Evolutionary conservation across 2,888 invertebrate genomes (phyloP).

Genomic region (Agrochola lychnidis): DNA sequence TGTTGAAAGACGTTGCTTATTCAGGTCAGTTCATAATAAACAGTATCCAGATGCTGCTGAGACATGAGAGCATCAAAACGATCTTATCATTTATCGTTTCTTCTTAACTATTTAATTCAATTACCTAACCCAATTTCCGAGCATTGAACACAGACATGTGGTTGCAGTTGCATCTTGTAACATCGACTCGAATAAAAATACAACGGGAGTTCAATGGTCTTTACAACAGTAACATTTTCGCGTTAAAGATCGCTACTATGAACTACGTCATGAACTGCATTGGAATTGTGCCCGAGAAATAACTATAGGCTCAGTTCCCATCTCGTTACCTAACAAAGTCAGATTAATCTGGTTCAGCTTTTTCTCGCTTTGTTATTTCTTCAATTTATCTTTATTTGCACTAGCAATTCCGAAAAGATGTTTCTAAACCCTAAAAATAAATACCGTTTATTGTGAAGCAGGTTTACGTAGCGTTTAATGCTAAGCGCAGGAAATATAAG

Average conservation of each 20-base stretch:
- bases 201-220: conserved; percentile 46
- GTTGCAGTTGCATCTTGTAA: conserved; percentile 35
- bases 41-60: conserved; percentile 69
- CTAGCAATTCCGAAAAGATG: conserved; percentile 6
- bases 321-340: background rate
- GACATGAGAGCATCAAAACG: conserved; percentile 45
- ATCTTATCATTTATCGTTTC: conserved; percentile 51
- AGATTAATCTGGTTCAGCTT: background rate
- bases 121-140: conserved; percentile 46
- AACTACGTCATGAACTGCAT: conserved; percentile 33
- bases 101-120: conserved; percentile 53
- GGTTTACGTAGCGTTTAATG: conserved; percentile 32
- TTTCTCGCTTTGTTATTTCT: conserved; percentile 7
- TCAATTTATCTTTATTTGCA: conserved; percentile 19
- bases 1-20: conserved; percentile 70
- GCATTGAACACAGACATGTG: conserved; percentile 30
- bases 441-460: conserved; percentile 26
- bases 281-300: conserved; percentile 50
- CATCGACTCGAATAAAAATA: conserved; percentile 27
- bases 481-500: conserved; percentile 45
- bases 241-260: conserved; percentile 41
- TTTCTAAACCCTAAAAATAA: conserved; percentile 17
- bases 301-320: background rate
- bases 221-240: conserved; percentile 43
- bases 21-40: conserved; percentile 75